Evolutionary conservation across 2,797 vertebrate genomes (phyloP).

Genomic region (Pachyuromys duprasi): DNA sequence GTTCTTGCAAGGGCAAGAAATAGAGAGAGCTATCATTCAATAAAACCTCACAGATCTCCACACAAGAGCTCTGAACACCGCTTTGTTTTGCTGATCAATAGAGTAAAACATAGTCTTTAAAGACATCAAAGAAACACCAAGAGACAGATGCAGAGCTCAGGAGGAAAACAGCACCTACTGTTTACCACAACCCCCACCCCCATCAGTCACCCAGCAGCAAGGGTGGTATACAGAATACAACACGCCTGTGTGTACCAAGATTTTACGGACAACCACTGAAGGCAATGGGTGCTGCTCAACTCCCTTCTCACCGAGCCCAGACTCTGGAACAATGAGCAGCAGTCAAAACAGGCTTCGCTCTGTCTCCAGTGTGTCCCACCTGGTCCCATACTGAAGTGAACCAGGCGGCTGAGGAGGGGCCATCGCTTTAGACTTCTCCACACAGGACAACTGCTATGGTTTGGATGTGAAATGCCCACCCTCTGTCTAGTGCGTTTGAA

Average conservation of each 20-base stretch:
- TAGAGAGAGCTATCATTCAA: not conserved
- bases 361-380: not conserved
- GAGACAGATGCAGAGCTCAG: not conserved
- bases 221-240: not conserved
- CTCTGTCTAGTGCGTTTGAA: not conserved
- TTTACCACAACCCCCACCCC: not conserved
- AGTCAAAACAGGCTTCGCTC: not conserved
- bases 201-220: not conserved
- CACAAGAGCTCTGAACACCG: not conserved
- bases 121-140: constrained; percentile 33
- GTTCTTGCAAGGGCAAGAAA: constrained; percentile 16
- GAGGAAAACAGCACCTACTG: not conserved
- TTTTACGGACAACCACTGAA: constrained; percentile 42
- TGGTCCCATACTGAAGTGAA: not conserved
- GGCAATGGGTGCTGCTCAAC: not conserved
- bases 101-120: not conserved
- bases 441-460: not conserved
- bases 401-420: not conserved
- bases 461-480: not conserved
- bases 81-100: constrained; percentile 45
- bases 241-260: not conserved
- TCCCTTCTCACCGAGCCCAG: not conserved
- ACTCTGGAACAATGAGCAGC: constrained; percentile 27
- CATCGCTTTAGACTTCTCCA: not conserved
- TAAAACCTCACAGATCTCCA: constrained; percentile 43